phyloP scores from a whole-genome alignment of 1,140 invertebrate species.

The Ganaspis sp. region DNA sequence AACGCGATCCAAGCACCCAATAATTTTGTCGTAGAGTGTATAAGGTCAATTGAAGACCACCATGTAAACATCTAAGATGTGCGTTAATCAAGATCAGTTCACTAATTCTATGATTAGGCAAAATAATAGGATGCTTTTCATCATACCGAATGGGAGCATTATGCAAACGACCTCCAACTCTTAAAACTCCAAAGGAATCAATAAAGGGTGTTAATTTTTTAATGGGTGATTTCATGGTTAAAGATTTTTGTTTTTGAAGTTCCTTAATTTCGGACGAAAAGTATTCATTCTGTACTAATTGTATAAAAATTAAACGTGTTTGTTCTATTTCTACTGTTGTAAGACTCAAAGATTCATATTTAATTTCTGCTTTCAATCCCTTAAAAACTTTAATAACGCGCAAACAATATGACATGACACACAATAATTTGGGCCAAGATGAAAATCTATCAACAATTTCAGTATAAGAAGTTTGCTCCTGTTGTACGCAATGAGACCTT shows the following conservation, averaged over 20 bases:
- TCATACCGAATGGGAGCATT: neutral
- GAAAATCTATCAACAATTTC: neutral
- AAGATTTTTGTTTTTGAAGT: no score
- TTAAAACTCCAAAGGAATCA: neutral
- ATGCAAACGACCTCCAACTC: constrained; percentile 23
- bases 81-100: neutral
- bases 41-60: neutral
- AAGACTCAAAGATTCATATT: neutral
- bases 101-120: neutral
- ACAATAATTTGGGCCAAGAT: neutral
- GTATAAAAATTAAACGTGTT: no score
- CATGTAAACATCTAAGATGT: neutral
- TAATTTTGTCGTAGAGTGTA: neutral
- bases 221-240: neutral
- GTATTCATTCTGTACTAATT: no score
- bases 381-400: neutral
- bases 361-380: no score
- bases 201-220: constrained; percentile 26
- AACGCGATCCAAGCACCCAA: neutral
- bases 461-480: neutral
- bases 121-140: neutral
- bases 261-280: no score
- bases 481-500: neutral
- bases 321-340: neutral
- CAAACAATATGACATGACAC: neutral